These are phyloP conservation scores for Gambusia yucatana DNA, from an alignment of 2,797 vertebrate genomes.

Conservation along the genomic window DNA sequence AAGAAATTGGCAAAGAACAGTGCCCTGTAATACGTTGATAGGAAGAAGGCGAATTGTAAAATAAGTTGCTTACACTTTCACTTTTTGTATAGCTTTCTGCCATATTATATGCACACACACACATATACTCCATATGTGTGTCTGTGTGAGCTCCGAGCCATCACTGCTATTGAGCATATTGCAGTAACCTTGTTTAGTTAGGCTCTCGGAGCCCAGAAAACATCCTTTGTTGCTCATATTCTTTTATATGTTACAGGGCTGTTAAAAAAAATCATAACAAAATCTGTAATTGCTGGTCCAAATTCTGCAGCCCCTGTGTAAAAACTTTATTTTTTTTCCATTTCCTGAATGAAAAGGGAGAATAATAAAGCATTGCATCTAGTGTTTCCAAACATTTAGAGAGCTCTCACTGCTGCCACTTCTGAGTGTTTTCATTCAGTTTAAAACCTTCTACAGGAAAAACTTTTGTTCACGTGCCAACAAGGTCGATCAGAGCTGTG, in stretches of 20 bases:
- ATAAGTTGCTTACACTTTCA: not conserved
- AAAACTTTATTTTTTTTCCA: not conserved
- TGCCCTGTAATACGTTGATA: not conserved
- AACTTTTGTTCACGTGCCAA: not conserved
- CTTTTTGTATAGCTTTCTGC: not conserved
- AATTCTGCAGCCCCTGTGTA: not conserved
- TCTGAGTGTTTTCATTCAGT: not conserved
- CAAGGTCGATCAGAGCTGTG: not conserved
- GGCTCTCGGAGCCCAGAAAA: not conserved
- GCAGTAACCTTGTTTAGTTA: not conserved
- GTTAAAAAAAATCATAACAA: not conserved
- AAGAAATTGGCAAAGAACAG: not conserved
- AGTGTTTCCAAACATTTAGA: not conserved
- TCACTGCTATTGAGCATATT: not conserved
- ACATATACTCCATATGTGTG: too few species aligned
- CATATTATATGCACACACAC: not conserved
- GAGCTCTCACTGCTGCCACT: not conserved
- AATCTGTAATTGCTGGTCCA: not conserved
- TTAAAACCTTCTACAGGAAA: conserved; percentile 2
- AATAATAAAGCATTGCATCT: not conserved
- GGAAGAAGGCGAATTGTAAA: not conserved
- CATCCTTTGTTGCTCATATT: not conserved
- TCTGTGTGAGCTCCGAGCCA: not conserved
- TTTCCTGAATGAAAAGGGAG: not conserved
- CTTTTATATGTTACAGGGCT: not conserved